Conservation (phyloP, 2,888 invertebrate species). For the Linyphia triangularis region DNA sequence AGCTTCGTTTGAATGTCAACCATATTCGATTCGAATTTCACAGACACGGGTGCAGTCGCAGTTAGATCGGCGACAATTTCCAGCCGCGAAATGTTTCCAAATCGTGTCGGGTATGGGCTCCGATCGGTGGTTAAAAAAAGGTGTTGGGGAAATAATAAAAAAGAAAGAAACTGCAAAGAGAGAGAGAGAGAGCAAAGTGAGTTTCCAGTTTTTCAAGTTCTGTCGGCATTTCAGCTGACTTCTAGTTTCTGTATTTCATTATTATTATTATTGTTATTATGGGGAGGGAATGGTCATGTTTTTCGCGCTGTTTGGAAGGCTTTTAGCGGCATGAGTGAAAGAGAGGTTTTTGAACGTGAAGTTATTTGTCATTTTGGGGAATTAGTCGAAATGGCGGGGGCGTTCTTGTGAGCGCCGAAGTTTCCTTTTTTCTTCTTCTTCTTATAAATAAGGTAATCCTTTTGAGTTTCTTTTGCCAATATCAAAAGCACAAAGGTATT, state of each 20-base stretch:
- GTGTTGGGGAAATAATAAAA: slow-evolving; percentile 32
- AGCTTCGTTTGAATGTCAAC: neutral
- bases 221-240: slow-evolving; percentile 54
- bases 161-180: neutral
- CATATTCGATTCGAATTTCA: neutral
- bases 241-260: slow-evolving; percentile 13
- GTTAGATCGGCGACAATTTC: too few relatives aligned
- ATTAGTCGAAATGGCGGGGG: slow-evolving; percentile 9
- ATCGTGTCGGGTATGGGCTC: neutral
- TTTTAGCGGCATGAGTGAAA: slow-evolving; percentile 39
- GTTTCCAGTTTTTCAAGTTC: slow-evolving; percentile 71
- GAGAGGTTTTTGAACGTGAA: slow-evolving; percentile 66
- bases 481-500: too few relatives aligned
- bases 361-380: slow-evolving; percentile 65
- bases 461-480: neutral
- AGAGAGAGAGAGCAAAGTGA: slow-evolving; percentile 24
- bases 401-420: neutral
- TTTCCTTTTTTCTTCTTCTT: neutral
- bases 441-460: neutral
- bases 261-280: slow-evolving; percentile 22
- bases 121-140: slow-evolving; percentile 44
- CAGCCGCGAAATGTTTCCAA: slow-evolving; percentile 4
- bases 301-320: slow-evolving; percentile 54
- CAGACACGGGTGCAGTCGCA: neutral
- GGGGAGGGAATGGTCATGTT: slow-evolving; percentile 71